Evolutionary conservation across 2,888 invertebrate genomes (phyloP), one percentile per base, ranked within the genome.

Genomic region (Ophraella communa): DNA sequence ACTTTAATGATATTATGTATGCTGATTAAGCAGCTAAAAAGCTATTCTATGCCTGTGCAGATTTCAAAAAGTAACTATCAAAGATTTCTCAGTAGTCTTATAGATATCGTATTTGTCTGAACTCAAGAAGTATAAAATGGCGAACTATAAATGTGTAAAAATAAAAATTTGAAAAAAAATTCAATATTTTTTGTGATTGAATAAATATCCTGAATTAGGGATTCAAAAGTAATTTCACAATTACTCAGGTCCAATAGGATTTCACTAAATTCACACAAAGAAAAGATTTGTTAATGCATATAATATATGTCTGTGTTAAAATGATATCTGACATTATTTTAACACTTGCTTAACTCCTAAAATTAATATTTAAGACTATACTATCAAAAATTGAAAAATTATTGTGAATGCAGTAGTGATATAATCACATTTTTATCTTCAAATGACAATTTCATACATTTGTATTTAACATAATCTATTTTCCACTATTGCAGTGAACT

Each of bases 401-500:
- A 33, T 33, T 33, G 33, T 33, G 33, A 33, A 11, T 65, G 65
- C 24, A 53, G 42, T n/a, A 66, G 27, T 2, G 62, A 59, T 51
- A 62, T 57, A 33, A 53, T 66, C 2, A 55, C 55, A 55, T 24
- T n/a, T 17, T 44, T 24, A 55, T 42, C 7, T 42, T 55, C 44
- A 55, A 55, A 21, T 55, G 55, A 44, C 27, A 57, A 45, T 30
- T 27, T 30, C 57, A 57, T 57, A 30, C 57, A 57, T 57, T 57
- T 57, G 24, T 57, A 27, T 18, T 11, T 4, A 27, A 57, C 44
- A 57, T 57, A 30, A 30, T 30, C n/a, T 57, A 45, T 45, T 45
- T 45, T 45, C 45, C 44, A 24, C 33, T n/a, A 27, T 47, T 57
- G 27, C 23, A 57, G 57, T 45, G 57, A n/a, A 57, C 45, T 30